Conservation (phyloP, 2,888 invertebrate genomes). For the Glaucopsyche alexis region DNA sequence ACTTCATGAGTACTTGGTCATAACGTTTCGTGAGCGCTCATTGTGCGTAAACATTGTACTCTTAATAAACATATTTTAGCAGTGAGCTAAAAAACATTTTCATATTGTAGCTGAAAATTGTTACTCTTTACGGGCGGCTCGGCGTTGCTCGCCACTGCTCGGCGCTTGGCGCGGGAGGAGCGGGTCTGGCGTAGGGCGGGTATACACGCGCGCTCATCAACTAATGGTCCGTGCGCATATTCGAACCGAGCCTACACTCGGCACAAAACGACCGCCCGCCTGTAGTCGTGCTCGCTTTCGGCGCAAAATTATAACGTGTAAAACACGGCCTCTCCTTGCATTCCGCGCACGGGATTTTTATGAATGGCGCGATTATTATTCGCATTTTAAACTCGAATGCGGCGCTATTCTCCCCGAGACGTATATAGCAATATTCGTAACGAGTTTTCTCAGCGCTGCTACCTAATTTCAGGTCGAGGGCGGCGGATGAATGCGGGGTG, state of each 20-base stretch:
- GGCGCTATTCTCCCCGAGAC: constrained; percentile 74
- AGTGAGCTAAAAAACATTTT: constrained; percentile 73
- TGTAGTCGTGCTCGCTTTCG: constrained; percentile 70
- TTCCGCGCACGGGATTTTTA: constrained; percentile 77
- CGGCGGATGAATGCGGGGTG: constrained; percentile 49
- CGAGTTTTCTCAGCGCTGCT: constrained; percentile 75
- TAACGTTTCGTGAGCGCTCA: constrained; percentile 67
- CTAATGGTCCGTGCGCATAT: constrained; percentile 81
- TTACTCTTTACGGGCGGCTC: constrained; percentile 58
- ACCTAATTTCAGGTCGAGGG: constrained; percentile 74
- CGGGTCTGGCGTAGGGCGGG: constrained; percentile 58
- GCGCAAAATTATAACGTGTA: constrained; percentile 79
- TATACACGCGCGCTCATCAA: constrained; percentile 76
- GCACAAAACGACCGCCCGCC: constrained; percentile 69
- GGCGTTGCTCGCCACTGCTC: constrained; percentile 39
- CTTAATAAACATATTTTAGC: constrained; percentile 71
- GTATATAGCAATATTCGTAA: constrained; percentile 76
- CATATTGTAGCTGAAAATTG: constrained; percentile 76
- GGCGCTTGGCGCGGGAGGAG: constrained; percentile 48
- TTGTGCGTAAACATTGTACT: constrained; percentile 74
- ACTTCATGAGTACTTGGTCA: constrained; percentile 46
- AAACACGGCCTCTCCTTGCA: constrained; percentile 76
- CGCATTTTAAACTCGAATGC: constrained; percentile 79
- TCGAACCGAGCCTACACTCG: constrained; percentile 78
- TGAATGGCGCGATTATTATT: constrained; percentile 78